Evolutionary conservation across 1,140 invertebrate genomes (phyloP), one percentile per base, ranked within the genome.

Genomic region (Papilio machaon): DNA sequence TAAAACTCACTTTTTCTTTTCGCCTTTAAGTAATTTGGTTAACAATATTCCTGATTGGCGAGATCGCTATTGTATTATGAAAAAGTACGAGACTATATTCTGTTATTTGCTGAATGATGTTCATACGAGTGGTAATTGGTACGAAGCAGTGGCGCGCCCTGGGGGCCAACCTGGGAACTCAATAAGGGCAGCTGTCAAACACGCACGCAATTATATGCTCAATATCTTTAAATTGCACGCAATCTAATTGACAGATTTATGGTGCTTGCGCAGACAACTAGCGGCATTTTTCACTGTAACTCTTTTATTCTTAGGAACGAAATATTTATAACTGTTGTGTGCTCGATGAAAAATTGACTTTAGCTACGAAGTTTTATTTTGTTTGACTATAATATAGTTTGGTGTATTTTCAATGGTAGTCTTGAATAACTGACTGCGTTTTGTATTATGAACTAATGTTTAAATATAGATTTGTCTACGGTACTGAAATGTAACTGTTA

Each of bases 121-220:
- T 67, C 77, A 19, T 43, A 30, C 60, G 17, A 19, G 77, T 38
- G 74, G 74, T 76, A 76, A 76, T 76, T 76, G 74, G 74, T 52
- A 35, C 74, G 74, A 76, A 47, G 74, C 74, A 30, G 74, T 15
- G 46, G 43, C 23, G 47, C 74, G 47, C 19, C 19, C 35, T 17
- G 35, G 23, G 77, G 77, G 77, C 54, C 23, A 64, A 38, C 77
- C 30, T 35, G 77, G 43, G 77, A 11, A 79, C 75, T 17, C 77
- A 79, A 79, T 79, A 58, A 79, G 77, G 58, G 54, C 77, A 79
- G 58, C 77, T 64, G 77, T 79, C 77, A 79, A 79, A 79, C 77
- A 79, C 77, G 77, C 77, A 79, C 77, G 77, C 77, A 79, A 79
- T 79, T 79, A 79, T 79, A 79, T 79, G 77, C 58, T 79, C 77